Percentiles rank a stretch among this genome's conserved stretches.
These are phyloP conservation scores for Lampropteryx suffumata DNA, from an alignment of 2,888 invertebrate species.

Conservation along the genomic window DNA sequence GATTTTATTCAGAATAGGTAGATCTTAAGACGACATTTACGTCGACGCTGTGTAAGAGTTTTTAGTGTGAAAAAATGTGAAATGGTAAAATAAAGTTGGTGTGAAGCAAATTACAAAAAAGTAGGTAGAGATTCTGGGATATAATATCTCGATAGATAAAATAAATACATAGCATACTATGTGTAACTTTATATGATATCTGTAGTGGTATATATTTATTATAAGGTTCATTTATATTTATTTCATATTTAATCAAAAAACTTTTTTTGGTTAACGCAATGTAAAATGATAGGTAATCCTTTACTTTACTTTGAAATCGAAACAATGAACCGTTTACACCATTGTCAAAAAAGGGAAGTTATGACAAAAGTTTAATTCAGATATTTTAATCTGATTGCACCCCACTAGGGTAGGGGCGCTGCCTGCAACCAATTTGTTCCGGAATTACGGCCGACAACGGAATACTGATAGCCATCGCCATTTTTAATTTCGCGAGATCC, in stretches of 20 bases:
- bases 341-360: constrained; percentile 17
- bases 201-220: too few species aligned
- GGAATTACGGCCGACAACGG: constrained; percentile 27
- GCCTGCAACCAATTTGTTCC: constrained; percentile 31
- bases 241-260: too few species aligned
- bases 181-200: too few species aligned
- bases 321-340: constrained; percentile 1
- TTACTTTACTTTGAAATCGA: too few species aligned
- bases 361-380: constrained; percentile 26
- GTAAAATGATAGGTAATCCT: too few species aligned
- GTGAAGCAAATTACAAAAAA: constrained; percentile 6
- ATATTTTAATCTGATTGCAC: constrained; percentile 30
- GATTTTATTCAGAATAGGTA: constrained; percentile 15
- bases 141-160: too few species aligned
- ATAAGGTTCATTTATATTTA: too few species aligned
- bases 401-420: constrained; percentile 12
- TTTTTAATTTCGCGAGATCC: constrained; percentile 46
- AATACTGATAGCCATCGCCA: constrained; percentile 33
- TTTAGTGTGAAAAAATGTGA: constrained; percentile 9
- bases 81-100: constrained; percentile 10
- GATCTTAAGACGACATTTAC: constrained; percentile 15
- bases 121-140: too few species aligned
- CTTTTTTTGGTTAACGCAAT: too few species aligned
- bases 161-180: too few species aligned
- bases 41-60: constrained; percentile 14